phyloP scores from a whole-genome alignment of 2,113 vertebrate species.

The Phyllostomus hastatus region DNA sequence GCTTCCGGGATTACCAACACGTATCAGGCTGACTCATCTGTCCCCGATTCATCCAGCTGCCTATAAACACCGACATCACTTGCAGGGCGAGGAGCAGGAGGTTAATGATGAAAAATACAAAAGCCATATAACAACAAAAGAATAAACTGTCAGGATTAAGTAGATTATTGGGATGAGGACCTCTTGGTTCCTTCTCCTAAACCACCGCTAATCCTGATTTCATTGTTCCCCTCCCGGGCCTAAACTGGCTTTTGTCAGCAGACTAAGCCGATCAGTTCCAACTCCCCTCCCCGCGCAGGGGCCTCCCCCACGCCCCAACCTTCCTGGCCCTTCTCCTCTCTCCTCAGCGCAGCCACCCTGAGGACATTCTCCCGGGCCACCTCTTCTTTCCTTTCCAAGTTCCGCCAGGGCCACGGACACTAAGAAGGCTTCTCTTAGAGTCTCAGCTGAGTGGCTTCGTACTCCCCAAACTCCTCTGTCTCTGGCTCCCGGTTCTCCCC shows the following conservation, averaged over 20 bases:
- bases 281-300: neutral
- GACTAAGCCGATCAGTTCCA: no score
- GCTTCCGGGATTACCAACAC: neutral
- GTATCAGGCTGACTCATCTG: neutral
- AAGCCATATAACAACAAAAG: neutral
- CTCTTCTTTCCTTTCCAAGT: neutral
- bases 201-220: neutral
- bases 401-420: neutral
- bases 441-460: neutral
- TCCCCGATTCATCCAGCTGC: neutral
- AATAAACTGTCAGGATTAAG: no score
- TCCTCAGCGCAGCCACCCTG: neutral
- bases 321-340: neutral
- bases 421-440: neutral
- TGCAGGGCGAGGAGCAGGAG: neutral
- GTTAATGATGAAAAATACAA: neutral
- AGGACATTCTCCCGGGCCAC: neutral
- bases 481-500: neutral
- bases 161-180: no score
- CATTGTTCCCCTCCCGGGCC: neutral
- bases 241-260: accelerated
- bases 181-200: neutral
- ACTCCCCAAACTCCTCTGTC: neutral
- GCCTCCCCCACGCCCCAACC: accelerated
- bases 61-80: neutral